Evolutionary conservation across 2,113 vertebrate species (phyloP), one percentile per base, ranked within the genome.

Genomic region (Atrichornis clamosus): DNA sequence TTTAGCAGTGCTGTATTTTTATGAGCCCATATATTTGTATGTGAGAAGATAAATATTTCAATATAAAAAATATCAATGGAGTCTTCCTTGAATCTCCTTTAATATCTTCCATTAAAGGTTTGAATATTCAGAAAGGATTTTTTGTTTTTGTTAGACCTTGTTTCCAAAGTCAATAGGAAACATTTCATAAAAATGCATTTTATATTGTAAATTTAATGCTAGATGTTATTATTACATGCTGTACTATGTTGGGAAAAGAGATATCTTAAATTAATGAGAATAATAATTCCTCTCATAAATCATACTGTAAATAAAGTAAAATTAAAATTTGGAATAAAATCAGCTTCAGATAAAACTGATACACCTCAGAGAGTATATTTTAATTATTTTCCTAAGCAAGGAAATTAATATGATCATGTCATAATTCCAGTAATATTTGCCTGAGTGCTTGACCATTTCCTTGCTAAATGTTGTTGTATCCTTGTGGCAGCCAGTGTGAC

Each of bases 331-430:
- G 33, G 56, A 60, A 39, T 69, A 80, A 95, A 85, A 56, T 27
- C 8, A 41, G 5, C 55, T 95, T 89, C 60, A 90, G 60, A 80
- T 78, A 93, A 60, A 87, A 93, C 84, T 49, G 60, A 22, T 69
- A 62, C 30, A 41, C 30, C 42, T 94, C 42, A 86, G 56, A 12
- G 14, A 70, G 15, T 60, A 72, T 82, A 32, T 95, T 96, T 89
- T 77, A 72, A 37, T 91, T 92, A 68, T 30, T 96, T 89, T 91
- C 64, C 47, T 72, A 88, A 84, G 84, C 35, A 93, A 92, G 49
- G 76, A 96, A 96, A 96, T 87, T 24, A 87, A 49, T 76, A 82
- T 68, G 19, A 32, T 62, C 81, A 90, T 76, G 41, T 94, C 37
- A 80, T 74, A 47, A 81, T 39, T 85, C 15, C 74, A 33, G 10